These are phyloP conservation scores for Blennius ocellaris DNA, from an alignment of 2,113 vertebrate genomes.

Conservation along the genomic window DNA sequence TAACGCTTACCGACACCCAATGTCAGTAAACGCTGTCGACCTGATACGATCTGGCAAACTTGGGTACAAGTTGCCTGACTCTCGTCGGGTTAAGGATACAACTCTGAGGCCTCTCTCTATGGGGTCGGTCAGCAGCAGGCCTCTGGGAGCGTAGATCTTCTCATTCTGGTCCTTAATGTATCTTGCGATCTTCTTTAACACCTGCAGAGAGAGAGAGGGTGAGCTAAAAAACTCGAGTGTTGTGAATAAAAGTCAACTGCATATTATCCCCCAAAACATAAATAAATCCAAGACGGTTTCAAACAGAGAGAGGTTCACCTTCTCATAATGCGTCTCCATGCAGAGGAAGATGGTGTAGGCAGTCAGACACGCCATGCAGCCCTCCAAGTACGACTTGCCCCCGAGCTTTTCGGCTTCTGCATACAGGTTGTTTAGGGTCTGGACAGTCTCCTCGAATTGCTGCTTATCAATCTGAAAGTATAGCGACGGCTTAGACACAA, in stretches of 20 bases:
- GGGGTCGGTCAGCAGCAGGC: constrained; percentile 93
- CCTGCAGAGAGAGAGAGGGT: constrained; percentile 74
- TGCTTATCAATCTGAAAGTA: constrained; percentile 91
- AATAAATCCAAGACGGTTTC: no score
- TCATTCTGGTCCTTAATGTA: constrained; percentile 99
- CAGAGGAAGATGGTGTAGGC: constrained; percentile 97
- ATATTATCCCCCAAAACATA: no score
- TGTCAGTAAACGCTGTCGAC: no score
- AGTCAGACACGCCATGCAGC: constrained; percentile 94
- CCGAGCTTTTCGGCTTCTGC: constrained; percentile 97
- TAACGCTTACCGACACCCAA: not conserved
- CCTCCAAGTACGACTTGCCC: constrained; percentile 95
- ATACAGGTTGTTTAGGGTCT: constrained; percentile 94
- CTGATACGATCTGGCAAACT: not conserved
- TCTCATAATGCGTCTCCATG: constrained; percentile 98
- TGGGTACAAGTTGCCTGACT: not conserved
- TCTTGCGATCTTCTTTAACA: constrained; percentile 95
- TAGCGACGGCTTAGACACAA: not conserved
- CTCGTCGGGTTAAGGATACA: constrained; percentile 86
- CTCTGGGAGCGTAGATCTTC: constrained; percentile 94
- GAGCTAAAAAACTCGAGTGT: no score
- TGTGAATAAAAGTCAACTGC: no score
- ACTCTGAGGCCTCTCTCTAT: constrained; percentile 96
- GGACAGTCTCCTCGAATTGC: constrained; percentile 96
- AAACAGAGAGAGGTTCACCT: constrained; percentile 78